Evolutionary conservation across 2,797 vertebrate genomes (phyloP).

Genomic region (Cryptoprocta ferox): DNA sequence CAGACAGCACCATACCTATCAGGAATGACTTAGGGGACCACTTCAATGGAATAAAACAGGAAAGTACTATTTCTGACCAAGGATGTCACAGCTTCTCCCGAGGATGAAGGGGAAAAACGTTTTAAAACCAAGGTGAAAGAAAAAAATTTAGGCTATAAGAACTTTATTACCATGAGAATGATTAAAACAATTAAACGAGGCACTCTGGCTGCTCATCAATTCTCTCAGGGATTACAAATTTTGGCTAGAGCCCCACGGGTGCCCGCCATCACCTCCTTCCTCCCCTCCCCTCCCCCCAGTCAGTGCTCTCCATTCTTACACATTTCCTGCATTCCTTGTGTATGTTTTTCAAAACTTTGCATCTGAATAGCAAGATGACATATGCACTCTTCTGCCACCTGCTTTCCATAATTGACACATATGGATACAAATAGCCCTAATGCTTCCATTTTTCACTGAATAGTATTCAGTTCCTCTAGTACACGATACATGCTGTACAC

Average conservation of each 20-base stretch:
- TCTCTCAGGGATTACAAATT: not conserved
- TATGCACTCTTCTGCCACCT: not conserved
- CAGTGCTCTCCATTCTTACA: no score
- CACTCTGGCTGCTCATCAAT: not conserved
- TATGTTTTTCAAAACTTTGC: not conserved
- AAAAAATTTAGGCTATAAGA: not conserved
- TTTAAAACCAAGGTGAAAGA: not conserved
- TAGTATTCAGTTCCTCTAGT: not conserved
- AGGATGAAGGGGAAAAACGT: not conserved
- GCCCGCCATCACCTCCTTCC: not conserved
- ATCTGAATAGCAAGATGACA: not conserved
- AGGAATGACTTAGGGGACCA: not conserved
- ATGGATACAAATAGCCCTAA: not conserved
- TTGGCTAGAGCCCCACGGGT: accelerated
- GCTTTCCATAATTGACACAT: not conserved
- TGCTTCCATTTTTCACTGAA: not conserved
- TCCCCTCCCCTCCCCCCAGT: not conserved
- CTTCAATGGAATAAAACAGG: not conserved
- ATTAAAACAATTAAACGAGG: not conserved
- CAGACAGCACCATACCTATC: accelerated
- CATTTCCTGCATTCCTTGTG: not conserved
- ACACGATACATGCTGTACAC: no score
- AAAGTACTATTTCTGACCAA: not conserved
- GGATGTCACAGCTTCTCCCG: not conserved
- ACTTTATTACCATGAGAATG: not conserved